A percentile compares a stretch with the other conserved stretches of the same genome.
Evolutionary conservation across 2,113 vertebrate species (phyloP).

Genomic region (Eretmochelys imbricata): DNA sequence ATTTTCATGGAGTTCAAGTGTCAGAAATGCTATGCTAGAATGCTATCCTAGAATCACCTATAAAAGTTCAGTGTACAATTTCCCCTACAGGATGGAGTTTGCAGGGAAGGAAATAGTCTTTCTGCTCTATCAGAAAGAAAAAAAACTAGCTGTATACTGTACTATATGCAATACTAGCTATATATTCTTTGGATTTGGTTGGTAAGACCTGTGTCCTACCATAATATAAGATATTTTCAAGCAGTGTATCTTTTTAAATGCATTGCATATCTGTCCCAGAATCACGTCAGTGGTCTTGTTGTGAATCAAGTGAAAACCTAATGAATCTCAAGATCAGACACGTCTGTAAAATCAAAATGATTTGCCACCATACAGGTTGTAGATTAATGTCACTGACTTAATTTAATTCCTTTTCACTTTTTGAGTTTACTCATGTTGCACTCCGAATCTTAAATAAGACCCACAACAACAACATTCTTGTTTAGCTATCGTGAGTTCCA

Average conservation of each 20-base stretch:
- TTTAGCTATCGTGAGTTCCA: not conserved
- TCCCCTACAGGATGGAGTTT: not conserved
- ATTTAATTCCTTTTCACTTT: not conserved
- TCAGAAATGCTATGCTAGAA: not conserved
- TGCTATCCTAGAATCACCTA: not conserved
- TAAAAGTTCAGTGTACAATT: not conserved
- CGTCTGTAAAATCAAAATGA: not conserved
- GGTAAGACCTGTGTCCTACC: not conserved
- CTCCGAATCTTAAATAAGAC: not conserved
- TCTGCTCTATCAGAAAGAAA: not conserved
- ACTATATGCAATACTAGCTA: no score
- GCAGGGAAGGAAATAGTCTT: not conserved
- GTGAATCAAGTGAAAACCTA: not conserved
- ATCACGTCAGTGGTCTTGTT: not conserved
- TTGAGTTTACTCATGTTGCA: not conserved
- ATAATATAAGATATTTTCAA: not conserved
- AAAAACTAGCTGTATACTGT: not conserved
- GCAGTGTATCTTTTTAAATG: not conserved
- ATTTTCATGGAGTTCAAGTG: not conserved
- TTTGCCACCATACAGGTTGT: not conserved
- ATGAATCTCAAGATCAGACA: not conserved
- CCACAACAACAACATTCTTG: not conserved
- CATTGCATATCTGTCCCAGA: not conserved
- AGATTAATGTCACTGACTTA: not conserved
- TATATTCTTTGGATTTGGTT: not conserved